Conservation (phyloP, 2,888 invertebrate genomes). For the Morinoia aosen region DNA sequence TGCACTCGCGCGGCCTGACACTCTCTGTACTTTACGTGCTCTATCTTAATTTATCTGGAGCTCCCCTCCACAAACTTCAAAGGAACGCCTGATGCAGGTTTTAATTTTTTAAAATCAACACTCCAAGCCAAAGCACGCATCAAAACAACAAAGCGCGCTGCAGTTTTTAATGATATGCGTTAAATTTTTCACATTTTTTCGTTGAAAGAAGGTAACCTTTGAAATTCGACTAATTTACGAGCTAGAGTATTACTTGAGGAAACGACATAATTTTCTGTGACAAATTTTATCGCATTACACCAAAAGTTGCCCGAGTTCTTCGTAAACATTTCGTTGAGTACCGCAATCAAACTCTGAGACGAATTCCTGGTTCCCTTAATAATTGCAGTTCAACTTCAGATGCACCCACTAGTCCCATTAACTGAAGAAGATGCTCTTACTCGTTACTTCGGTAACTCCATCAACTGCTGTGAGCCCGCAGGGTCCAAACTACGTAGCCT, state of each 20-base stretch:
- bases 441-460: no score
- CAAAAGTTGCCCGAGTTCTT: neutral
- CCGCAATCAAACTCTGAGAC: neutral
- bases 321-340: no score
- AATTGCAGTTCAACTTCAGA: no score
- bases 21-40: neutral
- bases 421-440: no score
- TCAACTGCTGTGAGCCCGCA: neutral
- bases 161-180: neutral
- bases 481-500: neutral
- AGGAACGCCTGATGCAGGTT: neutral
- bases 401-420: no score
- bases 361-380: neutral
- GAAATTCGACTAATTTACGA: no score
- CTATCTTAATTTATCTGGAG: neutral
- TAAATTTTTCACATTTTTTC: neutral
- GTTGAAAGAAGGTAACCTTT: neutral
- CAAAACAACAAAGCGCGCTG: neutral
- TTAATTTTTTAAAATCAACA: neutral
- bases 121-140: neutral
- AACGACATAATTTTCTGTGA: neutral
- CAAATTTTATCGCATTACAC: neutral
- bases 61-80: neutral
- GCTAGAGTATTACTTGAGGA: no score
- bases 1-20: neutral